Evolutionary conservation across 2,113 vertebrate species (phyloP), one percentile per base, ranked within the genome.

Genomic region (Eulacestoma nigropectus): DNA sequence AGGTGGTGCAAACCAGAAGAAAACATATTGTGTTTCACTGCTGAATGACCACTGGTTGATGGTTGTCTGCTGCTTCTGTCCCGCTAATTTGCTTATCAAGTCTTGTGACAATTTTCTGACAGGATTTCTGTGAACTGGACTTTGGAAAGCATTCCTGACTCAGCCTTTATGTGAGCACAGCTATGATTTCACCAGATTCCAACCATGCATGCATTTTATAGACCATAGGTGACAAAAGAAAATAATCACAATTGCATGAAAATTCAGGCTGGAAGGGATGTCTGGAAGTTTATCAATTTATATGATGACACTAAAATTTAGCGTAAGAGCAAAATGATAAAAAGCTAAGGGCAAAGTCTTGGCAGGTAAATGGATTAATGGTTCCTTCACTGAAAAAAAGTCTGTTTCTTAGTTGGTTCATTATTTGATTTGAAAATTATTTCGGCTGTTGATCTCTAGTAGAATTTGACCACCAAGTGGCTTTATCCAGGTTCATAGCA

Each of bases 71-170:
- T 74, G 41, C 64, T 93, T 64, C 32, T 69, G 41, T 19, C 18
- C 14, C 27, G 2, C 9, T 80, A 52, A 53, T 42, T 56, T 81
- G 6, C 8, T 84, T 46, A 15, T 32, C 41, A 72, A 82, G 9
- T 27, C 16, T 68, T 87, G 18, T 44, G 44, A 44, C 44, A 73
- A 50, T 12, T 80, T 89, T 86, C 37, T 80, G 57, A n/a, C 23
- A 85, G 15, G 37, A 35, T 5, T 35, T 74, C 32, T 65, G 10
- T 0, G 0, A 83, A n/a, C 0, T 55, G 9, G 21, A 73, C n/a
- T 84, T 81, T 3, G 33, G 46, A 77, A 93, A 80, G 14, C 11
- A 37, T 84, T 83, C 22, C 29, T 27, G n/a, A 25, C 8, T 41
- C 20, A 56, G 25, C 20, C 13, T 47, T 86, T 65, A 25, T 39